Evolutionary conservation across 2,888 invertebrate species (phyloP).

Genomic region (Caenorhabditis sinica): DNA sequence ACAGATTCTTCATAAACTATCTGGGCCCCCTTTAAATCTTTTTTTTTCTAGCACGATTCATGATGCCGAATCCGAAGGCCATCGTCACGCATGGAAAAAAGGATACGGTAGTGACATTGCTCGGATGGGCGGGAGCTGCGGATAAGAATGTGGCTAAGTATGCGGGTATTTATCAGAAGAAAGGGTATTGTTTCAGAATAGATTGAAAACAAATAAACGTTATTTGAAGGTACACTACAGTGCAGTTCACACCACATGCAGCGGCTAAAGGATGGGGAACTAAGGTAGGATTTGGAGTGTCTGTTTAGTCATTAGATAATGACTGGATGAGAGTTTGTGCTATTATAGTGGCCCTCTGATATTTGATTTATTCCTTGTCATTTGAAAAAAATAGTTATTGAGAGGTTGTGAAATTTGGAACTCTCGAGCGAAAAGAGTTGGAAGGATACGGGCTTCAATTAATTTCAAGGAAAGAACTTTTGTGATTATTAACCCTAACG

Average conservation of each 20-base stretch:
- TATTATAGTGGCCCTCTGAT: no score
- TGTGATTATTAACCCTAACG: no score
- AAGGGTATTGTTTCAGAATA: conserved; percentile 26
- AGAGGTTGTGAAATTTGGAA: no score
- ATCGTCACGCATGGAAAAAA: conserved; percentile 39
- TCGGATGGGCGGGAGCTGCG: conserved; percentile 65
- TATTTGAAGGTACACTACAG: conserved; percentile 54
- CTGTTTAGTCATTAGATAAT: not conserved
- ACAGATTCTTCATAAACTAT: not conserved
- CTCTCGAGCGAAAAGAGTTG: no score
- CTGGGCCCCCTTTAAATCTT: no score
- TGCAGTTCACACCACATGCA: conserved; percentile 51
- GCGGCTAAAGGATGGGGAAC: conserved; percentile 47
- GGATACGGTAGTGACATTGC: conserved; percentile 54
- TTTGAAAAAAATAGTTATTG: no score
- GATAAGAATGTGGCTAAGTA: conserved; percentile 61
- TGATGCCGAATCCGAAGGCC: conserved; percentile 32
- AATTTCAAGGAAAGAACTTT: no score
- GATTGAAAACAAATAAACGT: no score
- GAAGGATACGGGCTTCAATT: no score
- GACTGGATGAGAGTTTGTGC: no score
- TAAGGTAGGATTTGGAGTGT: not conserved
- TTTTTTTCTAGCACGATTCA: conserved; percentile 18
- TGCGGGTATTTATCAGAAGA: conserved; percentile 55
- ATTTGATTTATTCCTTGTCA: no score